Evolutionary conservation across 2,888 invertebrate species (phyloP).

Genomic region (Trissolcus brochymenae): DNA sequence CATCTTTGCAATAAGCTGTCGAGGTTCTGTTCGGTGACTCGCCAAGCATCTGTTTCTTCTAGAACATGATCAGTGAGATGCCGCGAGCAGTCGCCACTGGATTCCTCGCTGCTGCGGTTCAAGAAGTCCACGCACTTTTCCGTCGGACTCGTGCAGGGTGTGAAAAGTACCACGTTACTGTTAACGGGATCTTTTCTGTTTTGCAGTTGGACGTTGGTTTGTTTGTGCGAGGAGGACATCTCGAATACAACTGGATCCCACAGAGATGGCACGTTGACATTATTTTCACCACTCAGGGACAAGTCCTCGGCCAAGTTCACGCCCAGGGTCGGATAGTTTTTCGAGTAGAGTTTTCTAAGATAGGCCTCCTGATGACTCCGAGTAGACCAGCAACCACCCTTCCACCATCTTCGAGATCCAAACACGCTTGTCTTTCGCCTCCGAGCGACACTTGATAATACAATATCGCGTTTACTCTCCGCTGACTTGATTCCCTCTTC

Average conservation of each 20-base stretch:
- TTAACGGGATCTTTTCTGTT: slow-evolving; percentile 61
- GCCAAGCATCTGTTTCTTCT: slow-evolving; percentile 53
- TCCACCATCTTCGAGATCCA: slow-evolving; percentile 74
- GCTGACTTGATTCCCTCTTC: slow-evolving; percentile 47
- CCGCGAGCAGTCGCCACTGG: slow-evolving; percentile 40
- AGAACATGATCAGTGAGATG: slow-evolving; percentile 40
- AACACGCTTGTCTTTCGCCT: slow-evolving; percentile 70
- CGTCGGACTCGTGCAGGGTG: slow-evolving; percentile 71
- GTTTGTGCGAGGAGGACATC: slow-evolving; percentile 67
- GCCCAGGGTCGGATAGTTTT: slow-evolving; percentile 62
- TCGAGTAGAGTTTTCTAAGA: slow-evolving; percentile 71
- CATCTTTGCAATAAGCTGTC: slow-evolving; percentile 64
- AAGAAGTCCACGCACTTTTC: slow-evolving; percentile 74
- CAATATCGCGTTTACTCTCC: slow-evolving; percentile 57
- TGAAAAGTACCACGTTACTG: slow-evolving; percentile 65
- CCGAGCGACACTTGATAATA: slow-evolving; percentile 72
- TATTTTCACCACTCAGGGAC: slow-evolving; percentile 35
- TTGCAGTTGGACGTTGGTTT: slow-evolving; percentile 69
- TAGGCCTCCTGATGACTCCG: slow-evolving; percentile 74
- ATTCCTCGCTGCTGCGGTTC: slow-evolving; percentile 58
- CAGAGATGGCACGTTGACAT: slow-evolving; percentile 29
- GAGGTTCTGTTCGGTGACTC: slow-evolving; percentile 65
- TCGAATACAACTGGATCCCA: slow-evolving; percentile 65
- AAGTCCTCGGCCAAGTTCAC: slow-evolving; percentile 40
- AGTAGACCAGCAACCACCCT: slow-evolving; percentile 74